A percentile compares a stretch with the other conserved stretches of the same genome.
Evolutionary conservation across 2,888 invertebrate species (phyloP).

Genomic region (Archips crataeganus): DNA sequence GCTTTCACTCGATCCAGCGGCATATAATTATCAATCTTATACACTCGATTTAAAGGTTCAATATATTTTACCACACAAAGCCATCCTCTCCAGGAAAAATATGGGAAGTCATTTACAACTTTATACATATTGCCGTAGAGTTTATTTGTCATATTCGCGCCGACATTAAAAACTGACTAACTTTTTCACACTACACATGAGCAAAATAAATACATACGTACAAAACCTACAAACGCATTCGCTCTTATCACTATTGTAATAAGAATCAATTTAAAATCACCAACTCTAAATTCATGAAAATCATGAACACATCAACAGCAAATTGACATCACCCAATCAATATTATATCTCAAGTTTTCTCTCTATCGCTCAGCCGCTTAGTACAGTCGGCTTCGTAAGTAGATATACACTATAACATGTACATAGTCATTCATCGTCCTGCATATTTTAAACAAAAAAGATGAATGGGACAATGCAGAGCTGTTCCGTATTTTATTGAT

Average conservation of each 20-base stretch:
- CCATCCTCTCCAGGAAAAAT: not conserved
- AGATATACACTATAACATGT: no score
- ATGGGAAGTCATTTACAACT: not conserved
- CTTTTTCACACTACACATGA: not conserved
- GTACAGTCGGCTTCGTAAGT: no score
- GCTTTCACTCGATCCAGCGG: not conserved
- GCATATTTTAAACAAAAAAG: no score
- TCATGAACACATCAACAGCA: slow-evolving; percentile 2
- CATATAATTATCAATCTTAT: not conserved
- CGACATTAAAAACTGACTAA: not conserved
- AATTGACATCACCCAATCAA: slow-evolving; percentile 23
- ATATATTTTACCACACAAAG: not conserved
- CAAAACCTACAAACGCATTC: not conserved
- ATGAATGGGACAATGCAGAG: no score
- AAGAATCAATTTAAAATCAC: not conserved
- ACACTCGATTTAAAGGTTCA: not conserved
- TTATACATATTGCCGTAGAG: not conserved
- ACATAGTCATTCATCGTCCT: no score
- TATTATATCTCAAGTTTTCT: slow-evolving; percentile 4
- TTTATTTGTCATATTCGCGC: not conserved
- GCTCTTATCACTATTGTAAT: not conserved
- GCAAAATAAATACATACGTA: not conserved
- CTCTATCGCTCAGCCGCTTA: not conserved
- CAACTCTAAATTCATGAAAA: not conserved
- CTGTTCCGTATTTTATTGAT: not conserved